Conservation (phyloP, 2,888 invertebrate species). For the Nomada fabriciana region DNA sequence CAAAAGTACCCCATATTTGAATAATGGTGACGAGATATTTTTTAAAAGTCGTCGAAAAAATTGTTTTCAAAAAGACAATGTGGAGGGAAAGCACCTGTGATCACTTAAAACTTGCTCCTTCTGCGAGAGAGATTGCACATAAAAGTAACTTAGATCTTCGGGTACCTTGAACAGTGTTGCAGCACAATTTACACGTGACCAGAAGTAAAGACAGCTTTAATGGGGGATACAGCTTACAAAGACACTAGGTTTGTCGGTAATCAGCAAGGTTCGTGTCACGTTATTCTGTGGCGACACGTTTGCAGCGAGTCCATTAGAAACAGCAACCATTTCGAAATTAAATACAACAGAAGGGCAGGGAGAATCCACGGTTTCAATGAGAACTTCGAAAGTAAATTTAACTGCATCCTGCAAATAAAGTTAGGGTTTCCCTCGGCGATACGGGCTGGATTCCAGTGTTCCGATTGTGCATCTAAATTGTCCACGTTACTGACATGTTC, state of each 20-base stretch:
- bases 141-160: neutral
- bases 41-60: too few relatives aligned
- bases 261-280: neutral
- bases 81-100: too few relatives aligned
- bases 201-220: neutral
- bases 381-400: constrained; percentile 39
- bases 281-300: neutral
- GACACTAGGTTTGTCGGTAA: neutral
- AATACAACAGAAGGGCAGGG: neutral
- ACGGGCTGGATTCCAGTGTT: neutral
- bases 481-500: constrained; percentile 44
- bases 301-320: neutral
- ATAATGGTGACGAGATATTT: too few relatives aligned
- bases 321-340: neutral
- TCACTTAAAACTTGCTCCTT: neutral
- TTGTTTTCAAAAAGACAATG: too few relatives aligned
- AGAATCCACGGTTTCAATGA: neutral
- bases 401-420: constrained; percentile 16
- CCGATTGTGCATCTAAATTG: constrained; percentile 42
- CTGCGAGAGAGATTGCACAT: neutral
- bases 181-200: neutral
- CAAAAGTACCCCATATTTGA: too few relatives aligned
- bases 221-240: neutral
- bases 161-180: neutral
- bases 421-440: neutral